phyloP scores from a whole-genome alignment of 2,113 vertebrate genomes.

The Psilopogon haemacephalus region DNA sequence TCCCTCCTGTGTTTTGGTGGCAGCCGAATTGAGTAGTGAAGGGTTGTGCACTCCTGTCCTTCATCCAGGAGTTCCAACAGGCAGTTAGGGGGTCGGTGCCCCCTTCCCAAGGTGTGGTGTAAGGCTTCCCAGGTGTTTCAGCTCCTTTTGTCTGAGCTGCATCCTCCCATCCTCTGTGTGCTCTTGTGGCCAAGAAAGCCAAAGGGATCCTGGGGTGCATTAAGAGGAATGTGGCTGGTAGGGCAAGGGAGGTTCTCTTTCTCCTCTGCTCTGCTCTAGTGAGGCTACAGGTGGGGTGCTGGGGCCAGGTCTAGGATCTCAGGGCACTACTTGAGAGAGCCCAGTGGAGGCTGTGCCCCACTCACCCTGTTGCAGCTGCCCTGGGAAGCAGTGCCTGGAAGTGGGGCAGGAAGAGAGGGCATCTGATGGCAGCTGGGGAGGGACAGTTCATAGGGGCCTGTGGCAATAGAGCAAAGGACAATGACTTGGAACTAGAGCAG shows the following conservation, averaged over 20 bases:
- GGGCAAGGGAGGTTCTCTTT: no score
- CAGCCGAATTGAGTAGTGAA: not conserved
- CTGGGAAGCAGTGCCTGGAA: fast-evolving
- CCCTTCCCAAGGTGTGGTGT: not conserved
- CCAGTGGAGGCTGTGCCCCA: not conserved
- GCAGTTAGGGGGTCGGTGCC: not conserved
- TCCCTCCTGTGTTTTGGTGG: fast-evolving
- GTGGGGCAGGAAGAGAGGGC: not conserved
- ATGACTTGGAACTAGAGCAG: no score
- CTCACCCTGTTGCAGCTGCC: not conserved
- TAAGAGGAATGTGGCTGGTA: no score
- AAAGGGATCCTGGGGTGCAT: no score
- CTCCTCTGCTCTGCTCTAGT: no score
- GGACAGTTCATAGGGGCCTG: no score
- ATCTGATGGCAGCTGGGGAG: fast-evolving
- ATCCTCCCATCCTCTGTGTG: no score
- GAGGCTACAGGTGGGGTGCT: no score
- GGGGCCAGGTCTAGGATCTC: no score
- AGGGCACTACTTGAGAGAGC: no score
- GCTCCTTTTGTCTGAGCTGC: not conserved
- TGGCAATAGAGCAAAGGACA: no score
- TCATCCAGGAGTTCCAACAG: not conserved
- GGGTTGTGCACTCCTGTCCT: not conserved
- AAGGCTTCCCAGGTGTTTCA: not conserved
- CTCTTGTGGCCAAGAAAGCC: no score